Percentiles rank a stretch among this genome's conserved stretches.
These are phyloP conservation scores for Campoletis raptor DNA, from an alignment of 2,888 invertebrate genomes.

Conservation along the genomic window DNA sequence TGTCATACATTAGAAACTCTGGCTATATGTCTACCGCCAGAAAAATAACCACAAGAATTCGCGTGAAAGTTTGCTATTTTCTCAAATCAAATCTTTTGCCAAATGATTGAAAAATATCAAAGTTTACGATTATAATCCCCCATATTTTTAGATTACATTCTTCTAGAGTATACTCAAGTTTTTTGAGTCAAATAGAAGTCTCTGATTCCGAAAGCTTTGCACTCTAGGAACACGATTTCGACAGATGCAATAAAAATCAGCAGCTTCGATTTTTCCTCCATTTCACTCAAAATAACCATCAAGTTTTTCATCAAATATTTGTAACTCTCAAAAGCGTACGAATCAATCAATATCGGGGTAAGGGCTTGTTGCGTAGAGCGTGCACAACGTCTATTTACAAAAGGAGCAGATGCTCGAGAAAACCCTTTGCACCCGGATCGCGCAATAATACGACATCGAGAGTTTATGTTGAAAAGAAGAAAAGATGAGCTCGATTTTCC, in stretches of 20 bases:
- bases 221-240: neutral
- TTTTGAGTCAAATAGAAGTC: neutral
- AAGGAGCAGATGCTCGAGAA: slow-evolving; percentile 53
- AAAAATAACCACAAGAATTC: neutral
- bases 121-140: too few relatives aligned
- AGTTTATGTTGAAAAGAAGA: slow-evolving; percentile 17
- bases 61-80: neutral
- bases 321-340: neutral
- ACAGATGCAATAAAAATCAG: slow-evolving; percentile 73
- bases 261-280: slow-evolving; percentile 66
- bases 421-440: slow-evolving; percentile 57
- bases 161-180: neutral
- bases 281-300: slow-evolving; percentile 5
- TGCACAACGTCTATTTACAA: slow-evolving; percentile 11
- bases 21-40: neutral
- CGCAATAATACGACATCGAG: slow-evolving; percentile 52
- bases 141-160: neutral
- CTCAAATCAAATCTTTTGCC: too few relatives aligned
- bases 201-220: neutral
- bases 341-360: slow-evolving; percentile 4
- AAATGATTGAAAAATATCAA: too few relatives aligned
- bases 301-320: slow-evolving; percentile 35
- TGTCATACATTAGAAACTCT: slow-evolving; percentile 3
- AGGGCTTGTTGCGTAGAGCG: slow-evolving; percentile 6
- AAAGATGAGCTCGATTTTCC: slow-evolving; percentile 19